phyloP scores from a whole-genome alignment of 2,888 invertebrate species.

The Perdita meconis region DNA sequence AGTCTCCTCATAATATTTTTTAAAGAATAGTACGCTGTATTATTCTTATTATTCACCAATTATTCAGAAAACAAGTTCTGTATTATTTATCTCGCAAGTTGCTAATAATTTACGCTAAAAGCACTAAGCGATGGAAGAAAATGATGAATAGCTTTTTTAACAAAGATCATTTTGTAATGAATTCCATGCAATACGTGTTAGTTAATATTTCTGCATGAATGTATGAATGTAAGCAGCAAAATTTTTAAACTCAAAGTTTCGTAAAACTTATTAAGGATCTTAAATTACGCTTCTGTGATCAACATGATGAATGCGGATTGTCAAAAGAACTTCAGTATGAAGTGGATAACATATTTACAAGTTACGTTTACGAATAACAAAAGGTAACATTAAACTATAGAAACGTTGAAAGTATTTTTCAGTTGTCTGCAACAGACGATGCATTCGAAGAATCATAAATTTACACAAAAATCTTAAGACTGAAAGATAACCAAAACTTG shows the following conservation, averaged over 20 bases:
- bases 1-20: no score
- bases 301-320: neutral
- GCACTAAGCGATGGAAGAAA: neutral
- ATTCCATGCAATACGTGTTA: neutral
- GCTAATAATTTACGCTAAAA: neutral
- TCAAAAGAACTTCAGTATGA: neutral
- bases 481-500: neutral
- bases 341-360: conserved; percentile 12
- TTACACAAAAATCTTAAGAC: neutral
- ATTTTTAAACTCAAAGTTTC: neutral
- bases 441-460: neutral
- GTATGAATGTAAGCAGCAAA: neutral
- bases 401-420: neutral
- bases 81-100: no score
- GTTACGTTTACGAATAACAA: neutral
- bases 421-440: neutral
- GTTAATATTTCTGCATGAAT: neutral
- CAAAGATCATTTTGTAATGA: neutral
- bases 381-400: neutral
- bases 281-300: neutral
- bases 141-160: neutral
- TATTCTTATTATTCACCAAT: no score
- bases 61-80: no score
- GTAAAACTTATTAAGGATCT: conserved; percentile 9
- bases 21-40: no score